Evolutionary conservation across 2,888 invertebrate species (phyloP).

Genomic region (Opisthograptis luteolata): DNA sequence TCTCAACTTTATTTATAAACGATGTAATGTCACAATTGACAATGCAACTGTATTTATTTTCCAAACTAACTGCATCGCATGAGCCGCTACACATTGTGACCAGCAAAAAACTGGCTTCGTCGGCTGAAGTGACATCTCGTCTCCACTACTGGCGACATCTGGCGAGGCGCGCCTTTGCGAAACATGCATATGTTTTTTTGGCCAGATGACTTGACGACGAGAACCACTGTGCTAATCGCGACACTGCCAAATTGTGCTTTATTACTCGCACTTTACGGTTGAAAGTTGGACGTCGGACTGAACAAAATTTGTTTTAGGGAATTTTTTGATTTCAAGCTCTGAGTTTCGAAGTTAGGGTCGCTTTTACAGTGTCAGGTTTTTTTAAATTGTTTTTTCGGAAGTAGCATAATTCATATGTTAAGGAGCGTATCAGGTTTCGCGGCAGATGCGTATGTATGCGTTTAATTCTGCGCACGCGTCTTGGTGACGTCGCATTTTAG

Average conservation of each 20-base stretch:
- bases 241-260: constrained; percentile 19
- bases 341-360: constrained; percentile 38
- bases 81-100: constrained; percentile 62
- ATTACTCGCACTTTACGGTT: constrained; percentile 20
- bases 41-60: constrained; percentile 39
- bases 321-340: constrained; percentile 28
- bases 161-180: constrained; percentile 67
- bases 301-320: background rate
- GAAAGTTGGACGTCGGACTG: constrained; percentile 4
- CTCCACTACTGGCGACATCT: constrained; percentile 66
- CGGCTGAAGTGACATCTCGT: constrained; percentile 58
- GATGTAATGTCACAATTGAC: constrained; percentile 23
- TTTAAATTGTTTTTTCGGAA: constrained; percentile 65
- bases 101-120: constrained; percentile 53
- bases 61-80: constrained; percentile 55
- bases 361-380: constrained; percentile 36
- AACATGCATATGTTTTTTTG: constrained; percentile 74
- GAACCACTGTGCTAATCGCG: constrained; percentile 37
- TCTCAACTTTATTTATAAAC: constrained; percentile 19
- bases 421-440: constrained; percentile 79
- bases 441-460: constrained; percentile 67
- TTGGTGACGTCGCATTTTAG: constrained; percentile 39
- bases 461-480: constrained; percentile 70
- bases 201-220: constrained; percentile 65
- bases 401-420: constrained; percentile 74